These are phyloP conservation scores for Drosophila malerkotliana DNA, from an alignment of 1,140 invertebrate genomes.

Conservation along the genomic window DNA sequence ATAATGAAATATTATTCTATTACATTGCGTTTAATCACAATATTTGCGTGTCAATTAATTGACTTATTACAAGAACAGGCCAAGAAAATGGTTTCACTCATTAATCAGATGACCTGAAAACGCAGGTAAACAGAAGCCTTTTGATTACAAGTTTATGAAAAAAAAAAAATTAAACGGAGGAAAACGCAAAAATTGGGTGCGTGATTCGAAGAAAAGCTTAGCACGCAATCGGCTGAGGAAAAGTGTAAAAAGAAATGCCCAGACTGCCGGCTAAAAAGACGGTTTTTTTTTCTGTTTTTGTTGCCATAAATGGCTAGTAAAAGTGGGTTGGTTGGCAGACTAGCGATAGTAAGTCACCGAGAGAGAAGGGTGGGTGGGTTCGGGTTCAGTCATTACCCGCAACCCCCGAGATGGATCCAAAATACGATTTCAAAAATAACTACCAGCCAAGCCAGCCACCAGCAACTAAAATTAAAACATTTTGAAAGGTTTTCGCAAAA, in stretches of 20 bases:
- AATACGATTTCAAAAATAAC: conserved; percentile 8
- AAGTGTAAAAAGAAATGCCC: conserved; percentile 31
- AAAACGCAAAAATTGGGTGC: conserved; percentile 17
- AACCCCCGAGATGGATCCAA: conserved; percentile 18
- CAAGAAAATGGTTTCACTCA: conserved; percentile 6
- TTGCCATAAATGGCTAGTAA: conserved; percentile 10
- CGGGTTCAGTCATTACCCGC: conserved; percentile 19
- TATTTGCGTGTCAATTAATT: conserved; percentile 23
- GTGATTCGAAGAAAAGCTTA: conserved; percentile 11
- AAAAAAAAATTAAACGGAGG: conserved; percentile 4
- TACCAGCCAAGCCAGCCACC: conserved; percentile 2
- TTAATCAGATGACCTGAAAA: conserved; percentile 15
- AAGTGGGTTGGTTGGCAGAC: conserved; percentile 26
- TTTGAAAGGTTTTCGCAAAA: neutral
- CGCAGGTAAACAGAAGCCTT: conserved; percentile 12
- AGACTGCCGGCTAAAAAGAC: conserved; percentile 32
- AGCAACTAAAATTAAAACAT: conserved; percentile 4
- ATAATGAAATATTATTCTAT: conserved; percentile 11
- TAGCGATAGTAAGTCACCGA: neutral
- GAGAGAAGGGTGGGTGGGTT: conserved; percentile 26
- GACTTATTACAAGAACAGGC: neutral
- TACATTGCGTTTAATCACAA: conserved; percentile 5
- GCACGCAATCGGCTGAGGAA: conserved; percentile 20
- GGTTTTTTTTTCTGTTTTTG: neutral
- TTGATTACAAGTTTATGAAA: neutral